These are phyloP conservation scores for Galagoides demidoff DNA, from an alignment of 2,797 vertebrate genomes.

Conservation along the genomic window DNA sequence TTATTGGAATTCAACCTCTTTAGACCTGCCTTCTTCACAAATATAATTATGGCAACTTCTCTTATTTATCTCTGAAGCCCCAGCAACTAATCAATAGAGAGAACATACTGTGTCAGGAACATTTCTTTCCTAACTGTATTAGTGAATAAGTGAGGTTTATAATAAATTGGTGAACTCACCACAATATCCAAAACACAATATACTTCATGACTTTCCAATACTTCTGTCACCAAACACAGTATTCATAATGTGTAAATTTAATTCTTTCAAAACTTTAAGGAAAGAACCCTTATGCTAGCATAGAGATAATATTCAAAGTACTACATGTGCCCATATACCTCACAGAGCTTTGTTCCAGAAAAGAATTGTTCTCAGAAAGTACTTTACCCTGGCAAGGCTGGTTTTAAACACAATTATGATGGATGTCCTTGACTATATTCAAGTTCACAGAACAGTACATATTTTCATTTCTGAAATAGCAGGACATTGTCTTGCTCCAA, in stretches of 20 bases:
- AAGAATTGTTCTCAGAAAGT: constrained; percentile 47
- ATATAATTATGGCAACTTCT: background rate
- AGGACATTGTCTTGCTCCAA: constrained; percentile 47
- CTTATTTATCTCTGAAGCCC: background rate
- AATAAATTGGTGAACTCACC: constrained; percentile 23
- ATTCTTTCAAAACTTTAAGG: constrained; percentile 57
- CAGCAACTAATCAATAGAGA: background rate
- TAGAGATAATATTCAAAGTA: constrained; percentile 61
- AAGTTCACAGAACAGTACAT: constrained; percentile 53
- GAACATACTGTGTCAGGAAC: background rate
- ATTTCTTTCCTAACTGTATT: constrained; percentile 19
- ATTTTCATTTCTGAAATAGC: constrained; percentile 65
- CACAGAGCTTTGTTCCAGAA: constrained; percentile 64
- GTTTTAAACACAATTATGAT: constrained; percentile 52
- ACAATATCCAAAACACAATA: constrained; percentile 53
- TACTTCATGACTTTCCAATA: constrained; percentile 53
- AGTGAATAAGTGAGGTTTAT: constrained; percentile 15
- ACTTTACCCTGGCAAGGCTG: constrained; percentile 39
- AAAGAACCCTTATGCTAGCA: constrained; percentile 46
- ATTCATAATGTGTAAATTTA: constrained; percentile 47
- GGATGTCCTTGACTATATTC: constrained; percentile 70
- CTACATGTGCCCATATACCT: background rate
- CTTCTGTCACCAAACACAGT: constrained; percentile 5
- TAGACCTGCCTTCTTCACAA: background rate
- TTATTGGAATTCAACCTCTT: background rate